Base-by-base conservation (phyloP, 2,797 vertebrate genomes). In the Gallinago nigripennis region DNA sequence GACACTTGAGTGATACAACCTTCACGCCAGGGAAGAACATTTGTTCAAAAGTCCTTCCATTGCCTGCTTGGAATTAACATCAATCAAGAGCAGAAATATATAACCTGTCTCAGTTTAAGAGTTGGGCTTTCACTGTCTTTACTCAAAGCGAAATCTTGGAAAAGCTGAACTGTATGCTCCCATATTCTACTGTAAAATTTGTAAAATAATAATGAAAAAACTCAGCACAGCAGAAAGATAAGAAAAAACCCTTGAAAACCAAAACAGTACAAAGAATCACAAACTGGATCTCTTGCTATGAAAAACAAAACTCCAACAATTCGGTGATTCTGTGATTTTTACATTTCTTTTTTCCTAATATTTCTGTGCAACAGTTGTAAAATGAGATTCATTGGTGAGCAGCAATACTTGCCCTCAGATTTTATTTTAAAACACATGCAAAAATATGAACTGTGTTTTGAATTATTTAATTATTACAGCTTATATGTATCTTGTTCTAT, bases 231-330 rank as follows among this genome's bases (percentile, higher is more conserved):
- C 5, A 54, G 28, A 51, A 45, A 43, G 10, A 35, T 64, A 57
- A 39, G 27, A 30, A n/a, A n/a, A 57, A 27, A 1, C 2, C 5
- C 10, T 2, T 6, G n/a, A 51, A 64, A 35, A 14, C 1, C 21
- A 30, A 60, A 69, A 23, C 5, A 17, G 5, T 15, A 72, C n/a
- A 76, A 91, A 48, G 6, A 76, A 61, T 45, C 45, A 80, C 16
- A 66, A 63, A 51, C 20, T 58, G 9, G 4, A 58, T 56, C 8
- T 46, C 51, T 86, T 58, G 7, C 14, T 77, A 11, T 12, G n/a
- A 35, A 85, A 92, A 89, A 27, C 13, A 56, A 35, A 81, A 43
- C 8, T 25, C 46, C 46, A 46, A 46, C 46, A 46, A 23, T 46
- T 46, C 21, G 6, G 6, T 23, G 21, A 46, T 46, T 46, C 46